Evolutionary conservation across 2,888 invertebrate genomes (phyloP), one percentile per base, ranked within the genome.

Genomic region (Meghimatium bilineatum): DNA sequence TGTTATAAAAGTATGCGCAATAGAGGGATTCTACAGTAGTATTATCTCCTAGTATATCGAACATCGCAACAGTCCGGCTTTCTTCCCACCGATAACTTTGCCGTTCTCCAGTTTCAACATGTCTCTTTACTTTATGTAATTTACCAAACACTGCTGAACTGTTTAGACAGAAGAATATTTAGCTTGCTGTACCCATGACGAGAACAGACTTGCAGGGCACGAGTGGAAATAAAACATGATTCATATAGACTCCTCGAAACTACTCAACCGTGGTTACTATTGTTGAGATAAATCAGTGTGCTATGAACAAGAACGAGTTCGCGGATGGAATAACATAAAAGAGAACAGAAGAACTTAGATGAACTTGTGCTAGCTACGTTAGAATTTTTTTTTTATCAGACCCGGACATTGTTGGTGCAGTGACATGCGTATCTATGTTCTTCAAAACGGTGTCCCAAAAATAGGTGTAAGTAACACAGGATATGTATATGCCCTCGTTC

Each of bases 401-500:
- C 67, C 79, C 79, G 79, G 79, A 79, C 67, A 79, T 79, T 79
- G 67, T 67, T 66, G 66, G 32, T 44, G 6, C 14, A 2, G 66
- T 14, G 32, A 44, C 44, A 44, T 44, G 12, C 44, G 12, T 5
- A 44, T 12, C 5, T 44, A 44, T 44, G 12, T 44, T 44, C 44
- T 44, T 44, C 6, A 44, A 44, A 5, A 8, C n/a, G n/a, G n/a
- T n/a, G n/a, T n/a, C n/a, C n/a, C n/a, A n/a, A n/a, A 44, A 44
- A 8, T 44, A 5, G 5, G 5, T 44, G 6, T 44, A 44, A 44
- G 44, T 44, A 44, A 44, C 44, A 44, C 44, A 44, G 44, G 44
- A 12, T 44, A 12, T 44, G 12, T 44, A 44, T 12, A 44, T 44
- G 44, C 12, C 44, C 44, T 44, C 44, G 44, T 44, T 44, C 44